Evolutionary conservation across 92 coral and sea anemone genomes (phyloP).

Genomic region (Virgularia gustaviana): DNA sequence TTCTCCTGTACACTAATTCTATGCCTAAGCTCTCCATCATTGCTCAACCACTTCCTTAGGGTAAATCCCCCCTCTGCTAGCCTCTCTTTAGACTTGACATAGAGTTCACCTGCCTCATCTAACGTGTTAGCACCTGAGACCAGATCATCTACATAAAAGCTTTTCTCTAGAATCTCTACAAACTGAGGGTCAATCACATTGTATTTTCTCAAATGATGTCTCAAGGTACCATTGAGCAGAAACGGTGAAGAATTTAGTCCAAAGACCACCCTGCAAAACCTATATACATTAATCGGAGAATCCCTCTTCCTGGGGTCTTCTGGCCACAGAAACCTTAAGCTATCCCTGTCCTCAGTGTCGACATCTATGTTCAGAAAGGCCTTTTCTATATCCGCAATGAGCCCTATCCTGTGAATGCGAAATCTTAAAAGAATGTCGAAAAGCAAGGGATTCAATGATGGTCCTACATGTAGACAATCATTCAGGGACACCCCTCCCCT

Average conservation of each 20-base stretch:
- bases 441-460: slow-evolving; percentile 45
- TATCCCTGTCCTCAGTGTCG: too few species aligned
- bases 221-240: slow-evolving; percentile 46
- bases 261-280: slow-evolving; percentile 31
- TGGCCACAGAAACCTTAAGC: too few species aligned
- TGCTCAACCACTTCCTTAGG: slow-evolving; percentile 54
- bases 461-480: slow-evolving; percentile 25
- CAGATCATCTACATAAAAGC: slow-evolving; percentile 53
- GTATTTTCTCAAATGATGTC: slow-evolving; percentile 39
- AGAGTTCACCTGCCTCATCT: slow-evolving; percentile 23
- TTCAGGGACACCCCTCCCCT: slow-evolving; percentile 11
- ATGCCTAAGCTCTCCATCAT: slow-evolving; percentile 13
- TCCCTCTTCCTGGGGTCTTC: slow-evolving; percentile 35
- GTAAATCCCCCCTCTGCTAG: slow-evolving; percentile 51
- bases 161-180: slow-evolving; percentile 31
- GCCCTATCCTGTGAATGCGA: slow-evolving; percentile 28
- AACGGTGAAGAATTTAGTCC: slow-evolving; percentile 39
- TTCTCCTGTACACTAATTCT: neutral
- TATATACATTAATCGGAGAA: too few species aligned
- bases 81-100: slow-evolving; percentile 48
- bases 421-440: slow-evolving; percentile 44
- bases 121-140: slow-evolving; percentile 34
- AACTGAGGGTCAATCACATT: slow-evolving; percentile 39
- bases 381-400: slow-evolving; percentile 49
- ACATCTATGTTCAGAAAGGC: too few species aligned